phyloP scores from a whole-genome alignment of 2,888 invertebrate genomes.

The Calliopum simillimum region DNA sequence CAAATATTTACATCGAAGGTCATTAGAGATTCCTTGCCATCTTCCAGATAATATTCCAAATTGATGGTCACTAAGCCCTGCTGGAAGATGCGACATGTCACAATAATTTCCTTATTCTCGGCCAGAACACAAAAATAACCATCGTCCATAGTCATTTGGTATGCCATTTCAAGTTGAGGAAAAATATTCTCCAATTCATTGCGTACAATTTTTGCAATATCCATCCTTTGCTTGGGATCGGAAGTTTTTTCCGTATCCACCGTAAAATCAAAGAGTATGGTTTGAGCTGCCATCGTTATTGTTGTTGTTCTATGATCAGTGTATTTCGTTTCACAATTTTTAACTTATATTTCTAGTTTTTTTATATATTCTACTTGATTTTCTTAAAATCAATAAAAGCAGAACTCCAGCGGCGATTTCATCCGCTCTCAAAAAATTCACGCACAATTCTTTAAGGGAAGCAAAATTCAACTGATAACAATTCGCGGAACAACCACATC shows the following conservation, averaged over 20 bases:
- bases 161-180: constrained; percentile 76
- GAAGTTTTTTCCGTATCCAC: constrained; percentile 77
- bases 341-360: not conserved
- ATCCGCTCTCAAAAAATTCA: not conserved
- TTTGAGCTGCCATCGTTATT: constrained; percentile 79
- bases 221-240: constrained; percentile 75
- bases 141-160: constrained; percentile 76
- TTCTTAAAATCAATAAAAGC: constrained; percentile 27
- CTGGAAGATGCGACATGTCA: constrained; percentile 79
- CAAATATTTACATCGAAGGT: constrained; percentile 77
- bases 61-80: constrained; percentile 84
- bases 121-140: constrained; percentile 78
- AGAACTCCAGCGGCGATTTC: not conserved
- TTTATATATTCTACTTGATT: too few relatives aligned
- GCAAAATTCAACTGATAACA: constrained; percentile 26
- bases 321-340: not conserved
- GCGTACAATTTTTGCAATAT: constrained; percentile 76
- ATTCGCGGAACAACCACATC: not conserved
- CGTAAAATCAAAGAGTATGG: constrained; percentile 83
- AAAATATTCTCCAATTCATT: constrained; percentile 79
- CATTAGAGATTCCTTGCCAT: constrained; percentile 78
- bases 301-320: not conserved
- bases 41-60: constrained; percentile 84
- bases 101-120: constrained; percentile 77
- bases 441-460: constrained; percentile 17